These are phyloP conservation scores for Tipula unca DNA, from an alignment of 2,888 invertebrate species.

Conservation along the genomic window DNA sequence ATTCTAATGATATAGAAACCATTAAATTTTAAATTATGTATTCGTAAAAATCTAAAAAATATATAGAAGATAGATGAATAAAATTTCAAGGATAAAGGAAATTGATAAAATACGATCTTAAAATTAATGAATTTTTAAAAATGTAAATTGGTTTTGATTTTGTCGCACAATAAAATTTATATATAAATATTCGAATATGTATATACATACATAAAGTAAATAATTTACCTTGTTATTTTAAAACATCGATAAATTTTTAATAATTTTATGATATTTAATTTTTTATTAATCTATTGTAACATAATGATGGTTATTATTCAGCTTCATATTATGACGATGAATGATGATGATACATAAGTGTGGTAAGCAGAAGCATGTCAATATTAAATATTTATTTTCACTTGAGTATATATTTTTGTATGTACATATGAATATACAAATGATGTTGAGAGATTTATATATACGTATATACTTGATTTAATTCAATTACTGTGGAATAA, in stretches of 20 bases:
- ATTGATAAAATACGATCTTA: background rate
- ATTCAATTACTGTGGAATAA: background rate
- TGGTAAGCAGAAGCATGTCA: background rate
- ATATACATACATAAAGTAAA: background rate
- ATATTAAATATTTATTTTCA: background rate
- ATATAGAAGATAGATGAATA: background rate
- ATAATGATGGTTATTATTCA: background rate
- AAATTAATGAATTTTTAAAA: background rate
- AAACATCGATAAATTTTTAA: background rate
- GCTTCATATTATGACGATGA: no score
- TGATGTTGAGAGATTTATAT: background rate
- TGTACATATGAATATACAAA: background rate
- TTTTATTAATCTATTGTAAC: background rate
- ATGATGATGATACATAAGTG: background rate
- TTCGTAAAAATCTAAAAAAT: no score
- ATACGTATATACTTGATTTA: background rate
- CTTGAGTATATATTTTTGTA: background rate
- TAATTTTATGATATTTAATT: background rate
- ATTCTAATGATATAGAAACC: background rate
- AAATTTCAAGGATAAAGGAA: background rate
- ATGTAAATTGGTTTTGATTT: background rate
- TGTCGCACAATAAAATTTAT: background rate
- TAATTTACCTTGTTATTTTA: background rate
- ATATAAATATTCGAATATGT: background rate
- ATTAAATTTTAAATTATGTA: background rate